phyloP scores from a whole-genome alignment of 2,888 invertebrate species.

The Caenorhabditis auriculariae region DNA sequence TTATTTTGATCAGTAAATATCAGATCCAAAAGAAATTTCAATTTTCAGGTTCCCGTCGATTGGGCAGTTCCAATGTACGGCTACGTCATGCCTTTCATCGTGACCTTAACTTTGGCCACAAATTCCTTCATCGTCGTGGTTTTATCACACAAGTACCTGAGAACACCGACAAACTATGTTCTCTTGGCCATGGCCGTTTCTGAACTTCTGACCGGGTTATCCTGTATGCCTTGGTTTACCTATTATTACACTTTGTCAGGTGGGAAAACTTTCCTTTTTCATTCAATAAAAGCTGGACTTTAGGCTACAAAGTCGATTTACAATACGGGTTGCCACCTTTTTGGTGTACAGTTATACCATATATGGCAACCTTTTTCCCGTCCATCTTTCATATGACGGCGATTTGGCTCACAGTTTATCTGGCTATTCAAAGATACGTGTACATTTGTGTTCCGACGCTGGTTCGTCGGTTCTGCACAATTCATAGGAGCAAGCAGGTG shows the following conservation, averaged over 20 bases:
- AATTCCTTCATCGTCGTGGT: slow-evolving; percentile 60
- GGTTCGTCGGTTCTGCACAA: slow-evolving; percentile 76
- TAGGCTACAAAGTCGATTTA: slow-evolving; percentile 49
- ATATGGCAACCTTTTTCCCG: slow-evolving; percentile 72
- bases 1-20: too few relatives aligned
- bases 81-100: slow-evolving; percentile 59
- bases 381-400: slow-evolving; percentile 89
- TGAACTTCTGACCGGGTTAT: slow-evolving; percentile 55
- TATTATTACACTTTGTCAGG: slow-evolving; percentile 61
- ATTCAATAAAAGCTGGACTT: background rate
- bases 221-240: slow-evolving; percentile 60
- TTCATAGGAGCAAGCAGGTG: slow-evolving; percentile 62
- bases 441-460: slow-evolving; percentile 89
- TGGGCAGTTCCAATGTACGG: slow-evolving; percentile 60
- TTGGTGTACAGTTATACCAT: slow-evolving; percentile 65
- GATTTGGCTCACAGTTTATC: slow-evolving; percentile 86
- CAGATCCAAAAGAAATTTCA: too few relatives aligned
- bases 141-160: slow-evolving; percentile 52
- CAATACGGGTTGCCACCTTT: slow-evolving; percentile 49
- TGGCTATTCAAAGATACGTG: slow-evolving; percentile 89
- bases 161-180: slow-evolving; percentile 60
- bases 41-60: slow-evolving; percentile 53
- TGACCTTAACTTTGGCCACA: slow-evolving; percentile 52
- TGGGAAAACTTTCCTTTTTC: slow-evolving; percentile 4
- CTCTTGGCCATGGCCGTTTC: slow-evolving; percentile 60